phyloP scores from a whole-genome alignment of 2,113 vertebrate species.

The Semicossyphus pulcher region DNA sequence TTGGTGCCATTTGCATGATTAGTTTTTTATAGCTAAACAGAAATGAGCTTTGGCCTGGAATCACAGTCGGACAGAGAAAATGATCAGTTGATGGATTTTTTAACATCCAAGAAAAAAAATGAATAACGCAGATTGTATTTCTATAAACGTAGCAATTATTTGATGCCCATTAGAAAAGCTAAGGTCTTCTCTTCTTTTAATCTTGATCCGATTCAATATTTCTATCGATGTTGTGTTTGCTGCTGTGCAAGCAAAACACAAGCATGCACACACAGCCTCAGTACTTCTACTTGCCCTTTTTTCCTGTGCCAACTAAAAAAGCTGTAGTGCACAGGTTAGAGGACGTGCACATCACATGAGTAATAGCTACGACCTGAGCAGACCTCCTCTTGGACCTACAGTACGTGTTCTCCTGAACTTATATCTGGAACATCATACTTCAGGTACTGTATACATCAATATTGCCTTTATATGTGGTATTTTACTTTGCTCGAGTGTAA shows the following conservation, averaged over 20 bases:
- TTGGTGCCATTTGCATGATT: conserved; percentile 74
- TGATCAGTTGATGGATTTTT: conserved; percentile 18
- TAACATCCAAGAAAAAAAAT: conserved; percentile 1
- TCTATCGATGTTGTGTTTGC: background rate
- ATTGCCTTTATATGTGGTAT: conserved; percentile 72
- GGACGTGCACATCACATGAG: conserved; percentile 7
- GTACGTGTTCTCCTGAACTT: conserved; percentile 41
- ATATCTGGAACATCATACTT: conserved; percentile 61
- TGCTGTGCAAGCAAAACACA: background rate
- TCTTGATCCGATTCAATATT: background rate
- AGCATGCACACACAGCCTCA: background rate
- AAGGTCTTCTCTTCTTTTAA: too few relatives aligned
- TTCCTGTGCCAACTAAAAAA: background rate
- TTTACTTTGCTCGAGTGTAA: conserved; percentile 72
- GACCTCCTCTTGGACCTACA: conserved; percentile 15
- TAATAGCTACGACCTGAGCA: conserved; percentile 10
- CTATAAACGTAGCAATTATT: conserved; percentile 14
- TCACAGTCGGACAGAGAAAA: conserved; percentile 47
- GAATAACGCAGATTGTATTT: background rate
- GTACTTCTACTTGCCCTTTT: background rate
- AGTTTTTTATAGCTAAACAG: conserved; percentile 62
- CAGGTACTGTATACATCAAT: conserved; percentile 67
- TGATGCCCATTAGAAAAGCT: conserved; percentile 4
- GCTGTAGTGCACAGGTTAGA: conserved; percentile 1
- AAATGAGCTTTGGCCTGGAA: conserved; percentile 46